phyloP scores from a whole-genome alignment of 2,888 invertebrate genomes.

The Dromius quadrimaculatus region DNA sequence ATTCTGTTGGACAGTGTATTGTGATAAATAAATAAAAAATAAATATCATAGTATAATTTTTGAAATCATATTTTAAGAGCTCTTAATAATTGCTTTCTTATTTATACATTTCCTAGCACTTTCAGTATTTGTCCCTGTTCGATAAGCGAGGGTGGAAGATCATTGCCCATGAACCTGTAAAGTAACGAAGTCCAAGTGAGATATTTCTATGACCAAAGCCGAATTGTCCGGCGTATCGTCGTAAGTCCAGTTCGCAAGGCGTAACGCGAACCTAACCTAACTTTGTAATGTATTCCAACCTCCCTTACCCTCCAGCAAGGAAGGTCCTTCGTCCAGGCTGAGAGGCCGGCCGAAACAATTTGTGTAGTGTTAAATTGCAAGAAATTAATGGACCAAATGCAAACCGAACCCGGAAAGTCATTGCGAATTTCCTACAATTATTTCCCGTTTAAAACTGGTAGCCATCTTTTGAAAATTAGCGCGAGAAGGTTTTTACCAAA shows the following conservation, averaged over 20 bases:
- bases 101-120: too few species aligned
- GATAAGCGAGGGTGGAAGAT: too few species aligned
- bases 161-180: too few species aligned
- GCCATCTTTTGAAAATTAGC: conserved; percentile 51
- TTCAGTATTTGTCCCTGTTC: too few species aligned
- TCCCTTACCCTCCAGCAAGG: neutral
- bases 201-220: too few species aligned
- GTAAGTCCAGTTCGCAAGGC: conserved; percentile 6
- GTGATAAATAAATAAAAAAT: too few species aligned
- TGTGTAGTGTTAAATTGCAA: conserved; percentile 52
- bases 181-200: too few species aligned
- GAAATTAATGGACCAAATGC: conserved; percentile 52
- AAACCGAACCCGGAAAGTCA: conserved; percentile 42
- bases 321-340: neutral
- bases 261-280: conserved; percentile 34
- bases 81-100: too few species aligned
- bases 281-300: conserved; percentile 43
- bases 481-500: conserved; percentile 21
- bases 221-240: conserved; percentile 14
- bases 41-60: too few species aligned
- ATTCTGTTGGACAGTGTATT: too few species aligned
- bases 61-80: too few species aligned
- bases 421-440: conserved; percentile 48
- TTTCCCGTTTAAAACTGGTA: conserved; percentile 48
- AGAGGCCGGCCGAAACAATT: conserved; percentile 46